Conservation (phyloP, 2,797 vertebrate species). For the Schizopygopsis malacanthus region DNA sequence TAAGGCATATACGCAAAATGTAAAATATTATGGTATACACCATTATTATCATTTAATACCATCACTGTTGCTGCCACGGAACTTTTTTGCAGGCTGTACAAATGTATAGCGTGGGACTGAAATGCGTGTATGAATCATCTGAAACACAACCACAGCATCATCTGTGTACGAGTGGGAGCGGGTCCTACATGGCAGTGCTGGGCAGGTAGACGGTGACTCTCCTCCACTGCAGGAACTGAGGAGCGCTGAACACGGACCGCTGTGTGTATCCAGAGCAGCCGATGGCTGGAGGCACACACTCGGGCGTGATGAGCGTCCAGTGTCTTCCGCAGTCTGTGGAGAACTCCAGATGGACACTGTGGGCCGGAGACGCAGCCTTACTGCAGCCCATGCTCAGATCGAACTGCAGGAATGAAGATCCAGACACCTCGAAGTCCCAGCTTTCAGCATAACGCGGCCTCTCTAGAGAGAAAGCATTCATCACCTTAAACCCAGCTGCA, state of each 20-base stretch:
- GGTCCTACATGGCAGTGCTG: constrained; percentile 80
- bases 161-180: neutral
- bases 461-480: constrained; percentile 72
- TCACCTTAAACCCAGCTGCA: neutral
- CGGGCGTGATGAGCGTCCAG: constrained; percentile 93
- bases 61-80: too few species aligned
- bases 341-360: constrained; percentile 89
- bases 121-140: neutral
- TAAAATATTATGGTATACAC: too few species aligned
- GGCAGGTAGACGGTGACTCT: constrained; percentile 94
- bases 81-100: too few species aligned
- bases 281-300: constrained; percentile 95
- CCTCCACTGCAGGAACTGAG: constrained; percentile 93
- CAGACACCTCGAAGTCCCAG: constrained; percentile 96
- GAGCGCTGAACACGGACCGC: constrained; percentile 91
- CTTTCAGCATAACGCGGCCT: constrained; percentile 95
- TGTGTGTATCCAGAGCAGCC: constrained; percentile 94
- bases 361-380: constrained; percentile 86
- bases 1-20: too few species aligned
- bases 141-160: neutral
- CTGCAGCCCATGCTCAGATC: constrained; percentile 97
- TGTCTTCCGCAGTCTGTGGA: constrained; percentile 92
- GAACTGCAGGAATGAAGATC: constrained; percentile 95
- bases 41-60: too few species aligned
- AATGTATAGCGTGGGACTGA: neutral